These are phyloP conservation scores for Lithophane ornitopus DNA, from an alignment of 2,888 invertebrate species.

Conservation along the genomic window DNA sequence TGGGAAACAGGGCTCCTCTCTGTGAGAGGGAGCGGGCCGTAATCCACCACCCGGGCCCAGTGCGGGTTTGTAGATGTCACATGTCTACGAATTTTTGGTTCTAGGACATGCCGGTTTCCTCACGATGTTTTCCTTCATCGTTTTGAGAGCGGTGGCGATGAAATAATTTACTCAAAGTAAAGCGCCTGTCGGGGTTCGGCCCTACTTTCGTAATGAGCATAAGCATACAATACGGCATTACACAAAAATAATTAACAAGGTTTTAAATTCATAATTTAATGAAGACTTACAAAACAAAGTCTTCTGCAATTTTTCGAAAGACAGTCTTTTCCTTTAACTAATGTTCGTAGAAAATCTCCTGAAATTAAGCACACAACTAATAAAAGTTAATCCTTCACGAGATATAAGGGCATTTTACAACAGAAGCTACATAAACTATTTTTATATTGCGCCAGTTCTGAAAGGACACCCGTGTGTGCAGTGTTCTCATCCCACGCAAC, in stretches of 20 bases:
- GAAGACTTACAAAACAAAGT: not conserved
- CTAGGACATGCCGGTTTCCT: no score
- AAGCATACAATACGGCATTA: not conserved
- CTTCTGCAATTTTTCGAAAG: not conserved
- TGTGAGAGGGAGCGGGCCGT: no score
- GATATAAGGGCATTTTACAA: constrained; percentile 19
- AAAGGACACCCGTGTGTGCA: constrained; percentile 15
- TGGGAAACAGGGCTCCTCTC: no score
- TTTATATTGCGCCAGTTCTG: constrained; percentile 14
- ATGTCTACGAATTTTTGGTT: no score
- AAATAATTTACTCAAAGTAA: no score
- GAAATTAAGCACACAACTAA: not conserved
- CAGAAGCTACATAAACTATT: constrained; percentile 12
- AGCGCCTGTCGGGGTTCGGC: no score
- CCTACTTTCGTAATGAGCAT: no score
- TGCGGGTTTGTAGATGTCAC: no score
- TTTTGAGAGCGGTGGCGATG: no score
- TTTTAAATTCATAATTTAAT: not conserved
- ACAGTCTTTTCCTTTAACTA: not conserved
- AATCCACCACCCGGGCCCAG: no score
- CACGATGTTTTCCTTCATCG: no score
- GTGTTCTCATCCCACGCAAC: constrained; percentile 12
- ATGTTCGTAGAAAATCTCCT: not conserved
- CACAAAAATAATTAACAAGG: not conserved
- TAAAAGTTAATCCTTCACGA: not conserved